A percentile compares a stretch with the other conserved stretches of the same genome.
phyloP scores from a whole-genome alignment of 2,888 invertebrate species.

The Heliconius ethilla region DNA sequence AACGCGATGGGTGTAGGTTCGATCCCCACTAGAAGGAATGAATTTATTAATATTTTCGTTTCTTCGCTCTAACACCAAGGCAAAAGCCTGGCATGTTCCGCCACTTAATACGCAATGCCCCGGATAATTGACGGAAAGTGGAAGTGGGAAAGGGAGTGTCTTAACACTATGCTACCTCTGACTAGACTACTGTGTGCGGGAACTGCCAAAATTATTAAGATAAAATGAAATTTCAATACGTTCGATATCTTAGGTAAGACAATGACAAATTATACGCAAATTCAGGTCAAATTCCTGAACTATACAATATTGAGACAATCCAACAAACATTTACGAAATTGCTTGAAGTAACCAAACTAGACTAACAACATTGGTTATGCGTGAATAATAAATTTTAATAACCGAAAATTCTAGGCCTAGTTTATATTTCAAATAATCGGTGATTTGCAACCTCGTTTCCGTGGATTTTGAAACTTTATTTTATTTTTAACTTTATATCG shows the following conservation, averaged over 20 bases:
- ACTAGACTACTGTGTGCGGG: no score
- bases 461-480: no score
- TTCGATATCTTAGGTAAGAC: not conserved
- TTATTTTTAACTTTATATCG: no score
- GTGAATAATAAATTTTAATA: constrained; percentile 39
- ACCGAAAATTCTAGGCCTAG: constrained; percentile 33
- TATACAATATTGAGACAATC: constrained; percentile 28
- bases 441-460: not conserved
- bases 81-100: no score
- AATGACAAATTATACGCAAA: constrained; percentile 8
- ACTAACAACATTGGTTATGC: constrained; percentile 36
- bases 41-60: no score
- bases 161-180: no score
- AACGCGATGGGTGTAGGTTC: no score
- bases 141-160: no score
- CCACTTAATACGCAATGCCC: no score
- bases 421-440: not conserved
- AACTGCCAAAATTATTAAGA: not conserved
- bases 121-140: no score
- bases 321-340: constrained; percentile 37
- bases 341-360: constrained; percentile 36
- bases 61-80: no score
- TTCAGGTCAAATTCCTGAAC: constrained; percentile 21
- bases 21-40: no score
- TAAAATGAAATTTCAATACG: not conserved